Evolutionary conservation across 2,888 invertebrate genomes (phyloP).

Genomic region (Sesamia inferens): DNA sequence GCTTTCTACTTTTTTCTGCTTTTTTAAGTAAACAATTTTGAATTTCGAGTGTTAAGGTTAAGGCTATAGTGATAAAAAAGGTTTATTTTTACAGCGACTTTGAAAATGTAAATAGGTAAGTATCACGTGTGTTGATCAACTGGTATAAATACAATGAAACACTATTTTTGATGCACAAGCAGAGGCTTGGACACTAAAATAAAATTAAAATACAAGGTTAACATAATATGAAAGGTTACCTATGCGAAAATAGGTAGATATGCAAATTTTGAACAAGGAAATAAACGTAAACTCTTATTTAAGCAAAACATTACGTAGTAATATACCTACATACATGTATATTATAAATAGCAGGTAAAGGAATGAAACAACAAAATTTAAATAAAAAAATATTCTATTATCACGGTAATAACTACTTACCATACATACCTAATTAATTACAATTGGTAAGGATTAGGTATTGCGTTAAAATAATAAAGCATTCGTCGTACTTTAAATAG

Average conservation of each 20-base stretch:
- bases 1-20: slow-evolving; percentile 1
- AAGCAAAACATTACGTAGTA: no score
- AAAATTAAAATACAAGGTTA: no score
- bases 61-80: no score
- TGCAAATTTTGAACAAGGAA: neutral
- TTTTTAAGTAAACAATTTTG: neutral
- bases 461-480: slow-evolving; percentile 4
- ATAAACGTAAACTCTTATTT: neutral
- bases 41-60: slow-evolving; percentile 6
- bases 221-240: neutral
- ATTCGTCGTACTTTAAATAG: neutral
- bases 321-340: neutral
- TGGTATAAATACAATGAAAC: neutral
- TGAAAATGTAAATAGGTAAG: neutral
- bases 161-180: neutral
- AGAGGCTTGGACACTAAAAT: neutral
- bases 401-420: slow-evolving; percentile 48
- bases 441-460: slow-evolving; percentile 9
- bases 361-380: neutral
- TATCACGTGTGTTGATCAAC: no score
- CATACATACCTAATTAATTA: slow-evolving; percentile 15
- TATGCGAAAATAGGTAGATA: neutral
- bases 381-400: slow-evolving; percentile 39
- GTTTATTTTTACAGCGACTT: slow-evolving; percentile 4
- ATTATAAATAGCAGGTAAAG: neutral